Evolutionary conservation across 2,888 invertebrate genomes (phyloP).

Genomic region (Horisme vitalbata): DNA sequence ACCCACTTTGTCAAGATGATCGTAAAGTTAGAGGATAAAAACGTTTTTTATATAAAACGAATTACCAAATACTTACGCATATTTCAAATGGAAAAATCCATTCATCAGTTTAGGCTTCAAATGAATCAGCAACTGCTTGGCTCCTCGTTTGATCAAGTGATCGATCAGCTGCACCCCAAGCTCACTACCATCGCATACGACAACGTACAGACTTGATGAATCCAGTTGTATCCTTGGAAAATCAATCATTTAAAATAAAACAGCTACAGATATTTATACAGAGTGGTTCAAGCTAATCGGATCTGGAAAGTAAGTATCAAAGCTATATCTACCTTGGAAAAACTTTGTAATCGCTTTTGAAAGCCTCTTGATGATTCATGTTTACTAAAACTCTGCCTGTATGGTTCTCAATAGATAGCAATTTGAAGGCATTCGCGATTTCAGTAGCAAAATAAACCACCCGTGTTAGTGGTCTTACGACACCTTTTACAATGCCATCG

Average conservation of each 20-base stretch:
- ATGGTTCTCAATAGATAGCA: slow-evolving; percentile 13
- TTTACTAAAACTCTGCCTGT: slow-evolving; percentile 26
- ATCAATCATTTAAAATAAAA: no score
- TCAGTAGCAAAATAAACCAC: slow-evolving; percentile 17
- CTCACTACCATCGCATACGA: slow-evolving; percentile 24
- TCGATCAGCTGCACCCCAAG: slow-evolving; percentile 27
- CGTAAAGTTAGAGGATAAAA: no score
- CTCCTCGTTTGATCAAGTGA: slow-evolving; percentile 23
- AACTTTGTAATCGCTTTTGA: not conserved
- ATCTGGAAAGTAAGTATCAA: no score
- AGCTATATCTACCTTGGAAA: slow-evolving; percentile 20
- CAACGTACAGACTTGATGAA: slow-evolving; percentile 8
- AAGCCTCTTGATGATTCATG: slow-evolving; percentile 11
- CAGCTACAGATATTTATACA: no score
- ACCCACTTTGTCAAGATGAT: no score
- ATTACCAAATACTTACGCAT: slow-evolving; percentile 24
- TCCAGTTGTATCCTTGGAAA: slow-evolving; percentile 18
- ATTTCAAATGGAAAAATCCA: slow-evolving; percentile 23
- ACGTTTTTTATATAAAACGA: no score
- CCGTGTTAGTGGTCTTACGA: slow-evolving; percentile 23
- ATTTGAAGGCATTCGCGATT: slow-evolving; percentile 17
- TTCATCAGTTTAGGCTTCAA: slow-evolving; percentile 11
- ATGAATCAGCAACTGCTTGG: slow-evolving; percentile 13
- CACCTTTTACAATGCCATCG: slow-evolving; percentile 28
- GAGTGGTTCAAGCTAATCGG: no score